Base-by-base conservation (phyloP, 2,888 invertebrate species). In the Reticulitermes lucifugus region DNA sequence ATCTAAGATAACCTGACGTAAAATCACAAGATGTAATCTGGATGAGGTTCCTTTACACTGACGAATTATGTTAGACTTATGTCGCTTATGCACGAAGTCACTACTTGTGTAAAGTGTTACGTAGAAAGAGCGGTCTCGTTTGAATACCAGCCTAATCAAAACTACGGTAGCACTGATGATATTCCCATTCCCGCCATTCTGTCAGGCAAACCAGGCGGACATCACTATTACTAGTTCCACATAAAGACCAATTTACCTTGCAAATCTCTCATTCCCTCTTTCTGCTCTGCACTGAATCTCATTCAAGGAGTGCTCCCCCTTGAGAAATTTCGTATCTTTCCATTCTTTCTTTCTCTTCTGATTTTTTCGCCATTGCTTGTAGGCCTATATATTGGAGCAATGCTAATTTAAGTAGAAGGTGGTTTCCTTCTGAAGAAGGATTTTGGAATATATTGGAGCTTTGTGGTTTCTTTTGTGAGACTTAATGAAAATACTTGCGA, bases 181-280 rank as follows among this genome's bases (percentile, higher is more conserved):
- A 65, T 65, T 65, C n/a, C n/a, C n/a, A 10, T n/a, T 4, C 41
- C 73, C 21, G 77, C 46, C 46, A 43, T 18, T 0, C 51, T 77
- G n/a, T 51, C 46, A 65, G 65, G 65, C n/a, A 65, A 25, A n/a
- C 65, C n/a, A 65, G 25, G 43, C 77, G 46, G 77, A 73, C 77
- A 77, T 77, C 25, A 29, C 51, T 55, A 12, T 73, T 55, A 29
- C 55, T 51, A 46, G 18, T 41, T 43, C 81, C 81, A 46, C 82
- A 70, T 82, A 70, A 82, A 82, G 65, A 43, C 70, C 46, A 83
- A 83, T 83, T 83, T 83, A 83, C 83, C 83, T 83, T 83, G 83
- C 83, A 83, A 83, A 83, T 83, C 55, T 35, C 55, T 51, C 83
- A 41, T 60, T 73, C 73, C 29, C 60, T 81, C 25, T 83, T 46